Evolutionary conservation across 2,113 vertebrate species (phyloP), one percentile per base, ranked within the genome.

Genomic region (Leucoraja erinaceus): DNA sequence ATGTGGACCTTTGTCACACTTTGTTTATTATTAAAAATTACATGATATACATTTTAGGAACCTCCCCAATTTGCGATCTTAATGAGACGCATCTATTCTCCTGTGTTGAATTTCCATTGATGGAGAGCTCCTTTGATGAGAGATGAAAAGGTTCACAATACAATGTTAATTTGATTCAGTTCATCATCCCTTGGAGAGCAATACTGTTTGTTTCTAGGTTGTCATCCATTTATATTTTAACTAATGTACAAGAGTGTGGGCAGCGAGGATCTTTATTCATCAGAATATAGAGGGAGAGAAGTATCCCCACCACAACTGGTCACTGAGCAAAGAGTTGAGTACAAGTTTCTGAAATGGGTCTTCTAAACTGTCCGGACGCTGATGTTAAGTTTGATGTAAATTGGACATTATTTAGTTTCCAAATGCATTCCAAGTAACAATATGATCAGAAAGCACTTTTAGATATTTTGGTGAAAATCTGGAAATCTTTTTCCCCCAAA

Each of bases 111-210:
- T 79, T 79, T 79, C 33, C 16, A 77, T 79, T 47, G 33, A 16
- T 79, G 28, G 54, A 59, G 12, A 11, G 6, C 47, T 83, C 20
- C 54, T 25, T 56, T 83, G 79, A 83, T 83, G 56, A 83, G 22
- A 47, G 20, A 11, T 54, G n/a, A 28, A 25, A 25, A 56, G 22
- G 54, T 83, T 83, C 47, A 3, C 18, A 81, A 81, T 81, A 22
- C 78, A 81, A 81, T 81, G 18, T 81, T 81, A 81, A 81, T 81
- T 81, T 81, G 16, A 81, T 81, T 81, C 78, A 81, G 78, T 47
- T 81, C 78, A 81, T 78, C 31, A 38, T 38, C 33, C 33, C 16
- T 78, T 78, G 31, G 77, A 78, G 31, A 38, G 77, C 31, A 78
- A 38, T 38, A 38, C 38, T 38, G 16, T 38, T 18, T 79, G 77